phyloP scores from a whole-genome alignment of 2,113 vertebrate genomes.

The Antennarius striatus region DNA sequence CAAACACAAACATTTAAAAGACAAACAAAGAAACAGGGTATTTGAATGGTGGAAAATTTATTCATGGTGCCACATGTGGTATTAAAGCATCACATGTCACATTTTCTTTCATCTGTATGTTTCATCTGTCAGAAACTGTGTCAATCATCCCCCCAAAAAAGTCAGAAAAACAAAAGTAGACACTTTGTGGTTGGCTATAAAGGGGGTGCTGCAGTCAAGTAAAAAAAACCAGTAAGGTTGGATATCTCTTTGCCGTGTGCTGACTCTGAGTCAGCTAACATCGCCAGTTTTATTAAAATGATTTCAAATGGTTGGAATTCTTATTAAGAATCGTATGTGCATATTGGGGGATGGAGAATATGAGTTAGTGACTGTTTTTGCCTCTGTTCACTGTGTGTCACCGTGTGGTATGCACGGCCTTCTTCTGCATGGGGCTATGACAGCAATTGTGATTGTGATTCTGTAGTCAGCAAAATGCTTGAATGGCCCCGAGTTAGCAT shows the following conservation, averaged over 20 bases:
- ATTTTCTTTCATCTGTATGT: constrained; percentile 10
- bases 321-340: constrained; percentile 50
- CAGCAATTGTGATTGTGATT: constrained; percentile 79
- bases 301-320: constrained; percentile 64
- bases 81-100: neutral
- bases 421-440: constrained; percentile 74
- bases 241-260: constrained; percentile 28
- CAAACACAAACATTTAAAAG: constrained; percentile 44
- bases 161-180: neutral
- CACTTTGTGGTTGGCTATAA: neutral
- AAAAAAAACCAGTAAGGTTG: constrained; percentile 17
- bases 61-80: constrained; percentile 3
- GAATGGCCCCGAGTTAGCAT: constrained; percentile 72
- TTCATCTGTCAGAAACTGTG: neutral
- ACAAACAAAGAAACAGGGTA: constrained; percentile 2
- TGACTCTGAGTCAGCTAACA: constrained; percentile 40
- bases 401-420: constrained; percentile 74
- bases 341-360: constrained; percentile 52
- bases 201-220: constrained; percentile 1
- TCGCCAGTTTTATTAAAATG: constrained; percentile 61
- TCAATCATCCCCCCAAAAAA: neutral
- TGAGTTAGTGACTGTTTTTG: constrained; percentile 63
- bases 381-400: constrained; percentile 60
- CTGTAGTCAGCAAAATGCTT: constrained; percentile 78
- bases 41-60: constrained; percentile 28